Conservation (phyloP, 2,113 vertebrate species). For the Dinomys branickii region DNA sequence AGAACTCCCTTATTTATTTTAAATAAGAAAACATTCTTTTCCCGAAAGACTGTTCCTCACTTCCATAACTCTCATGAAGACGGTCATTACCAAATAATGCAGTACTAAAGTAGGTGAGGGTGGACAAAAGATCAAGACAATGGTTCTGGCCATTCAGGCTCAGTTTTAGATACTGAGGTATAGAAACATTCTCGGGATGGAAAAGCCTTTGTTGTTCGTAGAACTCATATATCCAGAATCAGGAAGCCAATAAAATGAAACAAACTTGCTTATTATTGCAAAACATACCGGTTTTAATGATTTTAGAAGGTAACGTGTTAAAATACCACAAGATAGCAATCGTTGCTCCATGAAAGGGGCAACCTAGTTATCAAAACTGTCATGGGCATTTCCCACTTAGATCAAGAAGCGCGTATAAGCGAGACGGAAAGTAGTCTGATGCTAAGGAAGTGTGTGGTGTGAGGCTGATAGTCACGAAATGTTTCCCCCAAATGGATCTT, state of each 20-base stretch:
- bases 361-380: neutral
- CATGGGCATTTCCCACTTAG: neutral
- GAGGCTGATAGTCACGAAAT: neutral
- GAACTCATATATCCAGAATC: neutral
- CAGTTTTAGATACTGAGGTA: neutral
- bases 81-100: neutral
- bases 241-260: neutral
- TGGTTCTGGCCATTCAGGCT: neutral
- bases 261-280: neutral
- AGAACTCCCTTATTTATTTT: neutral
- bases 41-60: neutral
- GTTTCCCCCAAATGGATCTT: neutral
- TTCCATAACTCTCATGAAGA: neutral
- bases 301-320: neutral
- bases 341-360: neutral
- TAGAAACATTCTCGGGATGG: neutral
- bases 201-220: neutral
- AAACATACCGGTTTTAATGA: neutral
- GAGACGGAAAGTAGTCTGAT: neutral
- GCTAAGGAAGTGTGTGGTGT: neutral
- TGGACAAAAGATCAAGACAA: neutral
- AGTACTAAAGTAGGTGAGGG: neutral
- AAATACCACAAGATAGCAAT: neutral
- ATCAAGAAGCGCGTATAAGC: neutral
- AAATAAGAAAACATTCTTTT: neutral